Percentiles rank a stretch among this genome's conserved stretches.
Conservation (phyloP, 2,797 vertebrate species). For the Phrynocephalus forsythii region DNA sequence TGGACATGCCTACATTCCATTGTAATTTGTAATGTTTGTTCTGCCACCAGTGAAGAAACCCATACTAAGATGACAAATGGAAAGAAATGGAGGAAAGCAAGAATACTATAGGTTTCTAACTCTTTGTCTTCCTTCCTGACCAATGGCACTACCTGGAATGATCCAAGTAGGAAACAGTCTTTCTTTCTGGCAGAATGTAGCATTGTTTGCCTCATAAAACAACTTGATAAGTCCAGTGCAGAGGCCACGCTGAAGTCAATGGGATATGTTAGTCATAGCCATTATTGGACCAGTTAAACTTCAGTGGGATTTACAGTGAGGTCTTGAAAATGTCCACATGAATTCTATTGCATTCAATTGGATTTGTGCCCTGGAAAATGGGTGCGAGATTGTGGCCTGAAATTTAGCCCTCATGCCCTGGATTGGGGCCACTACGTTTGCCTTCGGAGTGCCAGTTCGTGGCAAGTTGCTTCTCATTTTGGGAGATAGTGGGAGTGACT, state of each 20-base stretch:
- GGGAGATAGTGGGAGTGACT: not conserved
- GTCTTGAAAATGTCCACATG: not conserved
- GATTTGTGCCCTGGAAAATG: not conserved
- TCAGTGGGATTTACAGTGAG: not conserved
- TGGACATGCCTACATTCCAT: not conserved
- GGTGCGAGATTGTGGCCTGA: not conserved
- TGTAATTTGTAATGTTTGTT: constrained; percentile 23
- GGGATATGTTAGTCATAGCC: not conserved
- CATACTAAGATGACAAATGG: not conserved
- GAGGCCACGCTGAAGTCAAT: not conserved
- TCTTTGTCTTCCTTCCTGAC: not conserved
- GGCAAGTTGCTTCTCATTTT: not conserved
- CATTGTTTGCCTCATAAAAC: not conserved
- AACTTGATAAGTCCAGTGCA: not conserved
- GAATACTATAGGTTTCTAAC: constrained; percentile 1
- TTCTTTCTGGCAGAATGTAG: constrained; percentile 3
- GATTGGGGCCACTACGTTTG: not conserved
- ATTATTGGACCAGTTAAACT: not conserved
- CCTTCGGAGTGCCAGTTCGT: not conserved
- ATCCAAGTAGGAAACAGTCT: not conserved
- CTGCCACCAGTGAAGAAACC: not conserved
- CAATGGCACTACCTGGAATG: not conserved
- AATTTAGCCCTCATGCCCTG: not conserved
- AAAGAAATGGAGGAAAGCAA: constrained; percentile 17
- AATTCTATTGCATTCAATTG: not conserved